phyloP scores from a whole-genome alignment of 2,888 invertebrate species.

The Plebejus anna region DNA sequence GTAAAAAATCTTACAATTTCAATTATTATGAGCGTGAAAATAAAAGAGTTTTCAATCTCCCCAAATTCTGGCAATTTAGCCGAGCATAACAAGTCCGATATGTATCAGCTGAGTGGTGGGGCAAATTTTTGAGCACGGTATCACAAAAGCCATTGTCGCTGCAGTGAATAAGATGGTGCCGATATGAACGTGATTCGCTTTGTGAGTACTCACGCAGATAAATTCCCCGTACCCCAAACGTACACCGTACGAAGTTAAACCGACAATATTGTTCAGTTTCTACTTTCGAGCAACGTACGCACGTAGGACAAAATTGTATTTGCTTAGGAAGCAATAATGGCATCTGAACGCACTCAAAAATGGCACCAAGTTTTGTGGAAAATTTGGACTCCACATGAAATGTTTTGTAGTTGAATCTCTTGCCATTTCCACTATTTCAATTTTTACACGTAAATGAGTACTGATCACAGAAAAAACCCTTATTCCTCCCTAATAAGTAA shows the following conservation, averaged over 20 bases:
- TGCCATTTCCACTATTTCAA: too few relatives aligned
- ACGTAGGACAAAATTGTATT: neutral
- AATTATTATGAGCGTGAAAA: too few relatives aligned
- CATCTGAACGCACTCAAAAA: too few relatives aligned
- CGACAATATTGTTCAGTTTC: neutral
- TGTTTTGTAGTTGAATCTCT: too few relatives aligned
- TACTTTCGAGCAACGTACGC: neutral
- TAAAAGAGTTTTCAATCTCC: neutral
- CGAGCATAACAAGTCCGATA: neutral
- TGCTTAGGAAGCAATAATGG: neutral
- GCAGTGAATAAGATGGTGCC: slow-evolving; percentile 17
- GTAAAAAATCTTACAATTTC: too few relatives aligned
- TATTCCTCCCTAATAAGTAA: too few relatives aligned
- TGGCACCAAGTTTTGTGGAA: too few relatives aligned
- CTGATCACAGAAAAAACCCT: too few relatives aligned
- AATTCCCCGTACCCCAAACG: slow-evolving; percentile 11
- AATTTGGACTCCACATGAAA: too few relatives aligned
- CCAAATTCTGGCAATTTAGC: neutral
- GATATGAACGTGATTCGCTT: slow-evolving; percentile 8
- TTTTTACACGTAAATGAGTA: too few relatives aligned
- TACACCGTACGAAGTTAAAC: too few relatives aligned
- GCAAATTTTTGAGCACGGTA: slow-evolving; percentile 14
- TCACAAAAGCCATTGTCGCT: slow-evolving; percentile 25
- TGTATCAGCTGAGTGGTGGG: neutral
- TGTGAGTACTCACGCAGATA: slow-evolving; percentile 10